phyloP scores from a whole-genome alignment of 2,113 vertebrate genomes.

The Rhombomys opimus region DNA sequence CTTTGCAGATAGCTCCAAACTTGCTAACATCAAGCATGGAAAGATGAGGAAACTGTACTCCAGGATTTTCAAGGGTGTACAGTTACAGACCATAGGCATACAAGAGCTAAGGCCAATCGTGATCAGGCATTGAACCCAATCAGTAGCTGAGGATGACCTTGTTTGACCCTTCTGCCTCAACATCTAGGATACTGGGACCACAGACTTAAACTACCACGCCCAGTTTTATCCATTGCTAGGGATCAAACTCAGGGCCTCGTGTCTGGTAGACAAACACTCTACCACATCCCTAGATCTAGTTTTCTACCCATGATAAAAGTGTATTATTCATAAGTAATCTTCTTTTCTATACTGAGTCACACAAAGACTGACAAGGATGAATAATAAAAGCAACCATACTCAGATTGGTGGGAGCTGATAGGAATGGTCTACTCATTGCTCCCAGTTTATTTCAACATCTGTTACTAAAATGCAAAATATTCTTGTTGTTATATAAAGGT shows the following conservation, averaged over 20 bases:
- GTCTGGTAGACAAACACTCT: not conserved
- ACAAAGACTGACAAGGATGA: not conserved
- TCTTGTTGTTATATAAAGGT: not conserved
- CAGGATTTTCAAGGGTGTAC: not conserved
- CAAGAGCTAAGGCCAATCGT: not conserved
- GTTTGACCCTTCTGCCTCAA: not conserved
- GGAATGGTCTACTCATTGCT: too few species aligned
- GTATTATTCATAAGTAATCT: not conserved
- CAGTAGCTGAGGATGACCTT: not conserved
- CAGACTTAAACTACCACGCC: not conserved
- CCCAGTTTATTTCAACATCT: not conserved
- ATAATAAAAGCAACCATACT: not conserved
- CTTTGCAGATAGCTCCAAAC: not conserved
- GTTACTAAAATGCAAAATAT: slow-evolving; percentile 14
- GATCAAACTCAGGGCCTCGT: not conserved
- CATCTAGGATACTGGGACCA: not conserved
- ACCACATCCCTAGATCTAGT: not conserved
- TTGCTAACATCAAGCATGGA: not conserved
- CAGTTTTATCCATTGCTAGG: not conserved
- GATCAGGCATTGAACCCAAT: not conserved
- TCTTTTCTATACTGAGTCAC: not conserved
- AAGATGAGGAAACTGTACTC: not conserved
- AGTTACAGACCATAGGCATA: not conserved
- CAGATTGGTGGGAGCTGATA: not conserved
- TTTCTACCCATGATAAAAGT: not conserved